phyloP scores from a whole-genome alignment of 2,797 vertebrate genomes.

The Heterohyrax brucei region DNA sequence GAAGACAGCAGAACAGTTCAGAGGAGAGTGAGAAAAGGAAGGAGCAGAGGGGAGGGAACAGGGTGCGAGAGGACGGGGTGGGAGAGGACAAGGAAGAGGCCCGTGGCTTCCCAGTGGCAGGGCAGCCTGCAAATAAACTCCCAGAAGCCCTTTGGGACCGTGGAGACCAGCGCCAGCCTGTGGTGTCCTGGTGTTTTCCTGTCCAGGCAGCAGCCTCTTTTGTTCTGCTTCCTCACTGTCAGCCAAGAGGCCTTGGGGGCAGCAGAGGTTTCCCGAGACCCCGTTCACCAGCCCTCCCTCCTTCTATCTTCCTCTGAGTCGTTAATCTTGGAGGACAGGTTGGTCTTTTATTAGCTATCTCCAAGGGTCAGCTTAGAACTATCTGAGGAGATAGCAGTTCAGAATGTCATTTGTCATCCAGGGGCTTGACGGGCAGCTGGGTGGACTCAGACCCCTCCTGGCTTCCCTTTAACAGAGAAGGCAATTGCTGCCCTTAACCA shows the following conservation, averaged over 20 bases:
- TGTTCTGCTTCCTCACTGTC: constrained; percentile 4
- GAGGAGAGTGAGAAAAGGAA: not conserved
- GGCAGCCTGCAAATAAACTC: not conserved
- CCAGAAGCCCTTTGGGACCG: not conserved
- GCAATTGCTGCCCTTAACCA: constrained; percentile 38
- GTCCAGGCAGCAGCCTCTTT: constrained; percentile 27
- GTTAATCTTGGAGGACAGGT: constrained; percentile 84
- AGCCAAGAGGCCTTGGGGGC: rapidly evolving
- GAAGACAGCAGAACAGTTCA: rapidly evolving
- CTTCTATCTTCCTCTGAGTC: constrained; percentile 29
- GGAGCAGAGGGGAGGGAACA: not conserved
- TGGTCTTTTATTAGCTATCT: constrained; percentile 83
- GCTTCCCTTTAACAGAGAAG: constrained; percentile 37
- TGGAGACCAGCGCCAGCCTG: not conserved
- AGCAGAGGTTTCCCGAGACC: constrained; percentile 28
- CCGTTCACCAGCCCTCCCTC: not conserved
- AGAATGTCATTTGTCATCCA: constrained; percentile 81
- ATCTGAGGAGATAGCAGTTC: constrained; percentile 73
- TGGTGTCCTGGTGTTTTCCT: not conserved
- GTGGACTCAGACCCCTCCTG: constrained; percentile 17
- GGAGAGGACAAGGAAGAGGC: not conserved
- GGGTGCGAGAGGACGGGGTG: not conserved
- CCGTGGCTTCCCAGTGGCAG: not conserved
- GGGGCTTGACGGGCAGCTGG: constrained; percentile 19
- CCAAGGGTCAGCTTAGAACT: constrained; percentile 83